These are phyloP conservation scores for Leptoclinus maculatus DNA, from an alignment of 2,797 vertebrate species.

Conservation along the genomic window DNA sequence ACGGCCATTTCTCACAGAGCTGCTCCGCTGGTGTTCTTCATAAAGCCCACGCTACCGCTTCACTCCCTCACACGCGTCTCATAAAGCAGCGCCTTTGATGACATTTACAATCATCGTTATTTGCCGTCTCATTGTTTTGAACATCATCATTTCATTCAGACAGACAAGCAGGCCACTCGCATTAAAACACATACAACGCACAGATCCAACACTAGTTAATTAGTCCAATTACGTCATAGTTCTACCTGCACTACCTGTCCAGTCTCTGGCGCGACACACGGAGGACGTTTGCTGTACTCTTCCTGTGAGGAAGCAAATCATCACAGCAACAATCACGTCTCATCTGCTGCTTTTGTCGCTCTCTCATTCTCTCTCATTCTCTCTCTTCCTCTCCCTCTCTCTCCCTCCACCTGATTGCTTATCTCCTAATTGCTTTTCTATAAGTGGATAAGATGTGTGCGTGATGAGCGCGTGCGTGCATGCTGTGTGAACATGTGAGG, in stretches of 20 bases:
- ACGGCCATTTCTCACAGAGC: conserved; percentile 35
- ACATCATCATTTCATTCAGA: conserved; percentile 16
- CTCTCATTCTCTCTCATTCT: conserved; percentile 4
- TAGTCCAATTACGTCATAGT: conserved; percentile 34
- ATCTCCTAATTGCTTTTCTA: conserved; percentile 72
- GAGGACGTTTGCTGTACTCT: conserved; percentile 40
- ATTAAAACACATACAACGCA: background rate
- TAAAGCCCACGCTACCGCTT: conserved; percentile 9
- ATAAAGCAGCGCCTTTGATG: conserved; percentile 12
- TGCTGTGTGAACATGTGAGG: conserved; percentile 15
- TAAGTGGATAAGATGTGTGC: conserved; percentile 61
- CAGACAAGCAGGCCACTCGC: conserved; percentile 10
- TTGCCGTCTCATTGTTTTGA: conserved; percentile 30
- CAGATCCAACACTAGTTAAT: conserved; percentile 9
- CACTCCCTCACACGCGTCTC: background rate
- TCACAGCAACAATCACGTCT: conserved; percentile 44
- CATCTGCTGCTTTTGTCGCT: conserved; percentile 28
- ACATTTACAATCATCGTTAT: conserved; percentile 45
- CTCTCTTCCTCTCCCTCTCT: conserved; percentile 21
- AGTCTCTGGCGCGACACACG: conserved; percentile 34
- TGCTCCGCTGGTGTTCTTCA: conserved; percentile 20
- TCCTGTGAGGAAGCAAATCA: conserved; percentile 57
- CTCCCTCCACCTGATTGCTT: conserved; percentile 58
- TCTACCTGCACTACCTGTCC: conserved; percentile 39
- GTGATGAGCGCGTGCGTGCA: conserved; percentile 22